Percentiles rank a stretch among this genome's conserved stretches.
Evolutionary conservation across 2,797 vertebrate genomes (phyloP).

Genomic region (Coregonus sp.): DNA sequence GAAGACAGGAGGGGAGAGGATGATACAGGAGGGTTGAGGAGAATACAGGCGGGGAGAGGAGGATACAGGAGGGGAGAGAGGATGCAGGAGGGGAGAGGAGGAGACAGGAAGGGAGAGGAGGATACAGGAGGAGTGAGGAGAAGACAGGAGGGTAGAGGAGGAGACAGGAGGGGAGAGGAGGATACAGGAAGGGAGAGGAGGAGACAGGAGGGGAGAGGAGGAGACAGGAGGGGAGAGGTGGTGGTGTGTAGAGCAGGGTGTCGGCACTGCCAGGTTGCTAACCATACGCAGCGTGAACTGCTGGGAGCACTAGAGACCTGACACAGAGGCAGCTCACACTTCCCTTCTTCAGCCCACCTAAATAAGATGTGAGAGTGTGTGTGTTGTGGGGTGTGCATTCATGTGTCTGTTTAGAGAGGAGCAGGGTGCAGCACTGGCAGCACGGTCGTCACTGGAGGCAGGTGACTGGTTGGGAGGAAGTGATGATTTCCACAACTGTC

Average conservation of each 20-base stretch:
- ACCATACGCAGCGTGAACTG: conserved; percentile 46
- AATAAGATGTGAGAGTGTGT: conserved; percentile 15
- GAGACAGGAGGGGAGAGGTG: neutral
- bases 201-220: neutral
- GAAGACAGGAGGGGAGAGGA: no score
- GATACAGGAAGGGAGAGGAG: neutral
- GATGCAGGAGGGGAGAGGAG: no score
- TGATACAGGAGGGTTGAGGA: no score
- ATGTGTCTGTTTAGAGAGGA: neutral
- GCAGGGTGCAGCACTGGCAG: neutral
- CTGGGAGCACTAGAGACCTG: conserved; percentile 51
- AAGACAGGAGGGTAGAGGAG: neutral
- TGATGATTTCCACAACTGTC: neutral
- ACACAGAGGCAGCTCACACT: conserved; percentile 53
- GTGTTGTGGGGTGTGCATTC: conserved; percentile 4
- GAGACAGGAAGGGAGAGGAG: no score
- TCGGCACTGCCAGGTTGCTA: neutral
- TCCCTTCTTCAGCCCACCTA: conserved; percentile 39
- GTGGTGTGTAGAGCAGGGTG: neutral
- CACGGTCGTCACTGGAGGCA: conserved; percentile 26
- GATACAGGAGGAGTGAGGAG: no score
- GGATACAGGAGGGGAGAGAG: no score
- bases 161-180: neutral
- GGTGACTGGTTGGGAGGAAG: conserved; percentile 37
- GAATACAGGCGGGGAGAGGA: no score